These are phyloP conservation scores for Macheiramphus alcinus DNA, from an alignment of 2,113 vertebrate species.

Conservation along the genomic window DNA sequence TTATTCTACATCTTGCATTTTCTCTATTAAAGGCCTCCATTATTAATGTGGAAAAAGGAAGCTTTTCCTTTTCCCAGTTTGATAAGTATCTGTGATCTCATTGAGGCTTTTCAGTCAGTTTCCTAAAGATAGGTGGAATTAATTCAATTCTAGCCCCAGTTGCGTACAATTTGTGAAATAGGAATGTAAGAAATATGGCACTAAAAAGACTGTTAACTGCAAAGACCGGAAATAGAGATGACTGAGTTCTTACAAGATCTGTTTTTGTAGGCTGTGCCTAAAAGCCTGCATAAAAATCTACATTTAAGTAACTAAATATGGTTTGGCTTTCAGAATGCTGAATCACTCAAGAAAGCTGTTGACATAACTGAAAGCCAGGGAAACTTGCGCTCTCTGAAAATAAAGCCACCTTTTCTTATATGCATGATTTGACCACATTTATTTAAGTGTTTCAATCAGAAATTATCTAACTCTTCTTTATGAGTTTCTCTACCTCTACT, in stretches of 20 bases:
- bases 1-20: not conserved
- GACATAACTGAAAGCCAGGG: conserved; percentile 17
- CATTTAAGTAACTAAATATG: not conserved
- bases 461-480: not conserved
- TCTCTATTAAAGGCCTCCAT: not conserved
- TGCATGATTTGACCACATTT: not conserved
- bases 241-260: not conserved
- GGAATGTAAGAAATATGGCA: not conserved
- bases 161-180: not conserved
- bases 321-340: conserved; percentile 32
- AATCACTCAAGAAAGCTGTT: conserved; percentile 50
- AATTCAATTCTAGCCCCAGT: not conserved
- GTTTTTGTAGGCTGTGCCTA: not conserved
- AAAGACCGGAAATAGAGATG: not conserved
- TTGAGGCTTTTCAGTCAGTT: not conserved
- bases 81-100: not conserved
- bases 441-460: not conserved
- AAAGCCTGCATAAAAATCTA: not conserved
- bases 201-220: not conserved
- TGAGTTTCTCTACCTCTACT: not conserved
- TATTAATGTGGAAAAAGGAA: not conserved
- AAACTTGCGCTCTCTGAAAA: not conserved
- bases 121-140: not conserved
- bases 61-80: not conserved
- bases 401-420: not conserved